Percentiles rank a stretch among this genome's conserved stretches.
phyloP scores from a whole-genome alignment of 1,140 invertebrate genomes.

The roundworm (Caenorhabditis elegans) region DNA sequence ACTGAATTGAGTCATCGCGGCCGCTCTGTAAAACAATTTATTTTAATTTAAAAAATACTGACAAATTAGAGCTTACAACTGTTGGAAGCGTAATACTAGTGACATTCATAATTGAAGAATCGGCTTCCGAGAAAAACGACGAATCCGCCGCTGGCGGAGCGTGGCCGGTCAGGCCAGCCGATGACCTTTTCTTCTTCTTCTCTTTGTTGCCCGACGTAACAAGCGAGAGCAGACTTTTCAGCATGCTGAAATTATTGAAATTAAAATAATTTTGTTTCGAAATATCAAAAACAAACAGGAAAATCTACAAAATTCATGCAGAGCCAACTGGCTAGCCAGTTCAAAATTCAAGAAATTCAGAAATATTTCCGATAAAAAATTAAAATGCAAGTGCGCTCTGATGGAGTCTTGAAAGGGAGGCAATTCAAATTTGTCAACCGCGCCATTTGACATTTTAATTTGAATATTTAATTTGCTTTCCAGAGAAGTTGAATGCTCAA shows the following conservation, averaged over 20 bases:
- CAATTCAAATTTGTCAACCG: too few relatives aligned
- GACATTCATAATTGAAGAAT: neutral
- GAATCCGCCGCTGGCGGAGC: neutral
- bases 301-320: neutral
- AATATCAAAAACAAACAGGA: neutral
- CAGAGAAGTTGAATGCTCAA: too few relatives aligned
- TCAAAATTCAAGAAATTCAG: too few relatives aligned
- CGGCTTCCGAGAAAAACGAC: neutral
- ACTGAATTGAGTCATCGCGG: neutral
- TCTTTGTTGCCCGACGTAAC: neutral
- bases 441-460: too few relatives aligned
- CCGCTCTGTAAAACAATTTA: neutral
- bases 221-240: conserved; percentile 12
- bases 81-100: neutral
- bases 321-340: too few relatives aligned
- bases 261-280: too few relatives aligned
- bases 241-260: conserved; percentile 1
- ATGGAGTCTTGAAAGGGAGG: too few relatives aligned
- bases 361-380: too few relatives aligned
- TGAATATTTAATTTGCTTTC: too few relatives aligned
- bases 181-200: conserved; percentile 8
- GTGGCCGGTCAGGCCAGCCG: neutral
- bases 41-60: neutral
- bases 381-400: too few relatives aligned
- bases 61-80: neutral